phyloP scores from a whole-genome alignment of 2,797 vertebrate species.

The Hemitrygon akajei region DNA sequence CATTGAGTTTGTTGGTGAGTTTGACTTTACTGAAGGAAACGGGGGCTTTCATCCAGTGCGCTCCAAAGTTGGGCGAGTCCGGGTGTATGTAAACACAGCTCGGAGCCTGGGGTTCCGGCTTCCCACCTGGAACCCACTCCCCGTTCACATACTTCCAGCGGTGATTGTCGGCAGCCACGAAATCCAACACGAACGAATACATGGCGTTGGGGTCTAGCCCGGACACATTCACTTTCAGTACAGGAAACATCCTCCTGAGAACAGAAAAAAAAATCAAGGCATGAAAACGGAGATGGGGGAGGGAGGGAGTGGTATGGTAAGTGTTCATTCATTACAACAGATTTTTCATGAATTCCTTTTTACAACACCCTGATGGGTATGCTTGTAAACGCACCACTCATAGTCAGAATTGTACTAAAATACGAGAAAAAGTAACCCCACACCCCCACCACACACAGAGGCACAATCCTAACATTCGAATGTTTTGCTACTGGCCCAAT shows the following conservation, averaged over 20 bases:
- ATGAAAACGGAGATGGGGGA: neutral
- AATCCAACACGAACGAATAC: conserved; percentile 71
- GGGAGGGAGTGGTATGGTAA: neutral
- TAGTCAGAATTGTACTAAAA: neutral
- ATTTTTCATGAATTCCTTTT: neutral
- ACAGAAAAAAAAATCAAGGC: neutral
- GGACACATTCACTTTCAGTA: conserved; percentile 66
- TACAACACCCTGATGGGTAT: neutral
- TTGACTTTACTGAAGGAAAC: conserved; percentile 75
- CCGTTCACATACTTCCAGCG: conserved; percentile 76
- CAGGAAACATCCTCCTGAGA: conserved; percentile 69
- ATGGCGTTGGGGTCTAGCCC: conserved; percentile 71
- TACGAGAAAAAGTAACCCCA: neutral
- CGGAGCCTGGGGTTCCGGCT: conserved; percentile 69
- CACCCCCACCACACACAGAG: too few species aligned
- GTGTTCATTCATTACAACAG: neutral
- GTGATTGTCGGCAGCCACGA: conserved; percentile 66
- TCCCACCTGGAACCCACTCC: conserved; percentile 71
- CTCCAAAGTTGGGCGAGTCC: conserved; percentile 70
- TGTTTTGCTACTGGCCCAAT: neutral
- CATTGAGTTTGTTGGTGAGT: conserved; percentile 72
- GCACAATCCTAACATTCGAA: neutral
- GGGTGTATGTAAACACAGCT: conserved; percentile 74
- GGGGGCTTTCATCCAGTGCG: conserved; percentile 71
- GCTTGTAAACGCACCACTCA: neutral